A percentile compares a stretch with the other conserved stretches of the same genome.
phyloP scores from a whole-genome alignment of 2,797 vertebrate genomes.

The Tragopan temminckii region DNA sequence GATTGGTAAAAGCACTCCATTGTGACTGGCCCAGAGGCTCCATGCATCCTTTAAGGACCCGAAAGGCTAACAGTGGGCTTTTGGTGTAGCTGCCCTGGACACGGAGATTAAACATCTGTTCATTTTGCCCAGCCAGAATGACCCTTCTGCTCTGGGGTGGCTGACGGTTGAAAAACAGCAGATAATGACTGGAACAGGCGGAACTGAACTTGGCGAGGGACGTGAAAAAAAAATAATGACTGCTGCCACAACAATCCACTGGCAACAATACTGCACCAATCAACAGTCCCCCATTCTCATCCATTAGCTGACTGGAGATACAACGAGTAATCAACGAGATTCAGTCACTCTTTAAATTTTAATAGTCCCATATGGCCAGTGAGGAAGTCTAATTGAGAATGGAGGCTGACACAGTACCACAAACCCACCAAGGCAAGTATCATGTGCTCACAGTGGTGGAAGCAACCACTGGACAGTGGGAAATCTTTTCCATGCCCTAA shows the following conservation, averaged over 20 bases:
- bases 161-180: not conserved
- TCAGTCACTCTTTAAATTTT: not conserved
- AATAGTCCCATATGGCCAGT: not conserved
- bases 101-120: not conserved
- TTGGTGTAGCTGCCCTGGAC: not conserved
- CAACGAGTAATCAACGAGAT: not conserved
- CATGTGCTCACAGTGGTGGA: not conserved
- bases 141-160: not conserved
- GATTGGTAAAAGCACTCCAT: not conserved
- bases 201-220: no score
- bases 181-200: no score
- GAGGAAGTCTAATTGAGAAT: not conserved
- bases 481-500: not conserved
- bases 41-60: not conserved
- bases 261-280: not conserved
- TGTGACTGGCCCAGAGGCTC: not conserved
- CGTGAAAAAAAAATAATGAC: no score
- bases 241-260: not conserved
- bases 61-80: not conserved
- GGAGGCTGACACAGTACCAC: not conserved
- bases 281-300: not conserved
- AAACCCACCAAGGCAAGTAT: not conserved
- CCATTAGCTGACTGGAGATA: not conserved
- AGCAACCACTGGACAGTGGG: not conserved
- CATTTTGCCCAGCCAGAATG: not conserved